Evolutionary conservation across 2,113 vertebrate genomes (phyloP), one percentile per base, ranked within the genome.

Genomic region (Morphnarchus princeps): DNA sequence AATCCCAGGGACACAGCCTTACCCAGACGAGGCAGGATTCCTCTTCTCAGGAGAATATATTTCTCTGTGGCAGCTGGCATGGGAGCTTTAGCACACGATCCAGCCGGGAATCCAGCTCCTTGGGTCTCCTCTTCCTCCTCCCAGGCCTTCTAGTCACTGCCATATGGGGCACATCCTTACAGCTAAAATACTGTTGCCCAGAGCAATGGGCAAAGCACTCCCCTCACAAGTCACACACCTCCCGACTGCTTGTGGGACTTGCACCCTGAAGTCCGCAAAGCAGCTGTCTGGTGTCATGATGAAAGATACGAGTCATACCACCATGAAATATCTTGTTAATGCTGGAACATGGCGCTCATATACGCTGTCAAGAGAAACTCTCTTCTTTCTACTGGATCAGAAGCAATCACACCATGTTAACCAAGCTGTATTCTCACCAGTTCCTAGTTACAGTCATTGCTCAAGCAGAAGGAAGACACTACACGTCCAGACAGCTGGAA

Each of bases 401-500:
- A 93, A 87, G 77, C 81, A 89, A 81, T 52, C 31, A 28, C 32
- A 52, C 36, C 61, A 49, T 4, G 49, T 52, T 78, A 89, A 81
- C 18, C n/a, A 78, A 66, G 38, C 40, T 47, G 11, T 50, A 50
- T 34, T 63, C 83, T 82, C 49, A 71, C 25, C 72, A 49, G 22
- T 31, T 89, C 74, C 66, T 36, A 34, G 18, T n/a, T 63, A 63
- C 45, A 87, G 36, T 34, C 61, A 79, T 13, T 31, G 77, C 29
- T 82, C 45, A 42, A 66, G 78, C 50, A 74, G 71, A 86, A 94
- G 69, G 87, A 95, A 81, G 96, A 81, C 31, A 74, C 82, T 42
- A 19, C 29, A 63, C 12, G 47, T 70, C 36, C 69, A 81, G 65
- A 31, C 67, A 92, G 72, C 76, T 95, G 73, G 50, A 95, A 86